Base-by-base conservation (phyloP, 2,888 invertebrate species). In the Pediacus dermestoides region DNA sequence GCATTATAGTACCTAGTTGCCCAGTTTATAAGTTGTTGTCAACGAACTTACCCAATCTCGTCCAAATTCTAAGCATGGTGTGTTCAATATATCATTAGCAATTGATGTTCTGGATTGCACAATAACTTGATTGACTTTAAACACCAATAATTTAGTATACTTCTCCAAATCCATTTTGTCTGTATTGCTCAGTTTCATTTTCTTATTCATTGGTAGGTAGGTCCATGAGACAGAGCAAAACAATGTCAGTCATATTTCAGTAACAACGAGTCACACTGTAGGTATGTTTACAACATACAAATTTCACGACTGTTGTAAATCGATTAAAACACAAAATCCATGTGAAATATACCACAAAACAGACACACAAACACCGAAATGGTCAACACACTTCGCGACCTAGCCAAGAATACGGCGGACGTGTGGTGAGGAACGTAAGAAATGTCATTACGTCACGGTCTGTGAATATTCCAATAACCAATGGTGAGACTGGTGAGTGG, bases 61-160 rank as follows among this genome's bases (percentile, higher is more conserved):
- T 42, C 87, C 86, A 18, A 82, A 77, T 3, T 85, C 80, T 52
- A 81, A 75, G 52, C 87, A 88, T 57, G 81, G 80, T 0, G 88
- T 86, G 62, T 80, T 79, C 33, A 88, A 80, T 70, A 88, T 91
- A 59, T 88, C 87, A 12, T 93, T 93, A 42, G 90, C 78, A n/a
- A n/a, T n/a, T n/a, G n/a, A n/a, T n/a, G n/a, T n/a, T 54, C 95
- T 78, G 37, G 92, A 90, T 70, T 94, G 92, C 11, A 95, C 88
- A 35, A 95, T 89, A 32, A 93, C 85, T 71, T 94, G 93, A 16
- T 88, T 85, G 35, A 88, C 81, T 73, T 94, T 94, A 40, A 88
- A 72, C 8, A 88, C 85, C 52, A 94, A 74, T 68, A 88, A 88
- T 71, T 88, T 92, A 1, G 87, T 86, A 67, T 90, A 93, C 69